A percentile compares a stretch with the other conserved stretches of the same genome.
Evolutionary conservation across 2,113 vertebrate species (phyloP).

Genomic region (Sinocyclocheilus anophthalmus): DNA sequence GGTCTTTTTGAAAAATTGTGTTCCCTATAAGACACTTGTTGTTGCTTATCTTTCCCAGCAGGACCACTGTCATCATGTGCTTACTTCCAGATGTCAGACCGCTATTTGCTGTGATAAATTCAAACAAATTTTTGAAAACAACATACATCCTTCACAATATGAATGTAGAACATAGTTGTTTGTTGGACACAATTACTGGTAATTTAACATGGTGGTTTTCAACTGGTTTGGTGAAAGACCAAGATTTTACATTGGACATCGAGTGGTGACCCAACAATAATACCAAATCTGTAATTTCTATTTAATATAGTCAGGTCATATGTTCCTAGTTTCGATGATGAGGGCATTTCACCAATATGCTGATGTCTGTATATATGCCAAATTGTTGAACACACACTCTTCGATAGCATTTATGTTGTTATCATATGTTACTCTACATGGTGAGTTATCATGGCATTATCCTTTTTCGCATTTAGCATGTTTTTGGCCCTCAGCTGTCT

Average conservation of each 20-base stretch:
- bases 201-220: not conserved
- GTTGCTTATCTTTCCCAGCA: conserved; percentile 21
- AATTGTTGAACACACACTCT: too few species aligned
- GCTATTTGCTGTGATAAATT: not conserved
- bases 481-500: not conserved
- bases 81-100: not conserved
- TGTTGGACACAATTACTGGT: not conserved
- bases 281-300: not conserved
- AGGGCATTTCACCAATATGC: not conserved
- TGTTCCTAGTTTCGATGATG: not conserved
- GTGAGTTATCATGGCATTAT: not conserved
- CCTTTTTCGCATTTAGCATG: not conserved
- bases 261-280: not conserved
- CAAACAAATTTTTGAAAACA: not conserved
- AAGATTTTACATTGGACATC: not conserved
- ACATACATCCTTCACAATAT: too few species aligned
- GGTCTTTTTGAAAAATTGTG: not conserved
- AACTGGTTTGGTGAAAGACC: not conserved
- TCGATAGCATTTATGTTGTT: not conserved
- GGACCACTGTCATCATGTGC: not conserved
- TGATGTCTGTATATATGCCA: too few species aligned
- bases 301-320: too few species aligned
- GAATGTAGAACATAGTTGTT: too few species aligned
- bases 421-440: not conserved
- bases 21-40: conserved; percentile 20